Evolutionary conservation across 2,113 vertebrate species (phyloP).

Genomic region (Notarius lentiginosus): DNA sequence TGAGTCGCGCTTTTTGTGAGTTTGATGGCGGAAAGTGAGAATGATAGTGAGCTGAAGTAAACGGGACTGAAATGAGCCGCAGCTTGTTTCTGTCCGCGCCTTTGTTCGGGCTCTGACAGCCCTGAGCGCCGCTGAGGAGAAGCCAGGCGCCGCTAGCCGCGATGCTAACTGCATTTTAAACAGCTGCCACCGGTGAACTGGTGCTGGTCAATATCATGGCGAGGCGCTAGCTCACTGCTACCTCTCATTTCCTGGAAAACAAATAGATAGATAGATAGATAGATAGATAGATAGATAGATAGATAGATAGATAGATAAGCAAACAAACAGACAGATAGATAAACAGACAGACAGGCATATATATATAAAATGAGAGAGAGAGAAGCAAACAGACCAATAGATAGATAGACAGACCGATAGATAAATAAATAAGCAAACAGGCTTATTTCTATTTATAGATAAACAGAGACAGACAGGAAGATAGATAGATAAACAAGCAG

Average conservation of each 20-base stretch:
- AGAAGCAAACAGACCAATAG: too few species aligned
- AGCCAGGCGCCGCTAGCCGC: background rate
- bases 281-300: too few species aligned
- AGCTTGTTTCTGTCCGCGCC: background rate
- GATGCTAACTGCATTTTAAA: background rate
- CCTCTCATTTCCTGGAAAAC: background rate
- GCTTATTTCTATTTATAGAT: too few species aligned
- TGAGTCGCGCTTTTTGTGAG: background rate
- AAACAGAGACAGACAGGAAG: too few species aligned
- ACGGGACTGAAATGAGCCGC: background rate
- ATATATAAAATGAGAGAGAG: too few species aligned
- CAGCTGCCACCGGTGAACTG: constrained; percentile 3
- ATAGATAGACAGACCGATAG: too few species aligned
- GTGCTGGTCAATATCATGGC: background rate
- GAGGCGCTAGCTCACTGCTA: background rate
- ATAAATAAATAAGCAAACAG: too few species aligned
- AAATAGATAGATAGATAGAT: background rate
- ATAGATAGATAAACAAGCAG: too few species aligned
- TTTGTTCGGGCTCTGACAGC: constrained; percentile 14
- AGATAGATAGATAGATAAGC: too few species aligned
- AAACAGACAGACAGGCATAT: too few species aligned
- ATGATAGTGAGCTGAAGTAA: background rate
- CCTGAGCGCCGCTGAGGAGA: background rate
- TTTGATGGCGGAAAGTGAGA: background rate
- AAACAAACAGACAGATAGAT: too few species aligned